phyloP scores from a whole-genome alignment of 2,797 vertebrate genomes.

The Onychomys torridus region DNA sequence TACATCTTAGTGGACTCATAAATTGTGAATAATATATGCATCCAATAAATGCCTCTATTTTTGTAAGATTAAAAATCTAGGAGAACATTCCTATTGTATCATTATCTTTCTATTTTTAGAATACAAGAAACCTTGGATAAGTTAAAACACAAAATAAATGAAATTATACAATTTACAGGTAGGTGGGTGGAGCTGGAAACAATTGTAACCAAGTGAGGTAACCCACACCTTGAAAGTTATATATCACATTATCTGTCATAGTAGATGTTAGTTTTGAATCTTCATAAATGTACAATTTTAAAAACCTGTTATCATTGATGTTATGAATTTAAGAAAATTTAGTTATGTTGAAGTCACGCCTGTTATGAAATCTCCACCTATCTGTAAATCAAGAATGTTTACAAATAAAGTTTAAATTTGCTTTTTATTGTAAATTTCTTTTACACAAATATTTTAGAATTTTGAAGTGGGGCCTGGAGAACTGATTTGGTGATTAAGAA shows the following conservation, averaged over 20 bases:
- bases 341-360: background rate
- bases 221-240: too few relatives aligned
- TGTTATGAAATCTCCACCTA: background rate
- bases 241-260: background rate
- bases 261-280: background rate
- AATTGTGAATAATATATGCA: background rate
- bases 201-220: background rate
- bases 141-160: background rate
- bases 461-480: background rate
- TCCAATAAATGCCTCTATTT: background rate
- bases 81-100: background rate
- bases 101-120: background rate
- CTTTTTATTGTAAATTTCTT: background rate
- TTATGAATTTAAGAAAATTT: background rate
- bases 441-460: background rate
- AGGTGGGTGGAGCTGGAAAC: background rate
- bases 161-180: background rate
- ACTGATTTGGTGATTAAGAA: background rate
- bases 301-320: background rate
- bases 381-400: background rate
- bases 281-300: background rate
- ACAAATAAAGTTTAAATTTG: background rate
- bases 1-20: background rate
- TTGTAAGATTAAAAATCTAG: background rate
- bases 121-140: background rate